phyloP scores from a whole-genome alignment of 2,797 vertebrate species.

The Gouania willdenowi region DNA sequence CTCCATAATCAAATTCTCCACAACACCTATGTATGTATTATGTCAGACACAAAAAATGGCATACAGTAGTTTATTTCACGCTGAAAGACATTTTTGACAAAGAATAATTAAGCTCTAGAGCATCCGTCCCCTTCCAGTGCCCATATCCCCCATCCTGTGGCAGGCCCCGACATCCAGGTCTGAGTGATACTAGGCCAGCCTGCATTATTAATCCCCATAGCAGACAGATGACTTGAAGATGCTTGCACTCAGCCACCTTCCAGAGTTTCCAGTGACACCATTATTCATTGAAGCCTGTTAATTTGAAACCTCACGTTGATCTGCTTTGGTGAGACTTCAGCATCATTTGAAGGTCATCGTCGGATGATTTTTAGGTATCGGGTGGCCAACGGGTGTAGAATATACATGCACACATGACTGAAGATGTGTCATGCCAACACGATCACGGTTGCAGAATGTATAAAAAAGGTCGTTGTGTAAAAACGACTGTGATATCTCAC shows the following conservation, averaged over 20 bases:
- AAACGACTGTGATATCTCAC: conserved; percentile 26
- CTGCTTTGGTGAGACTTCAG: conserved; percentile 14
- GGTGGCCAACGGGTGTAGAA: conserved; percentile 14
- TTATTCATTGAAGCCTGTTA: conserved; percentile 45
- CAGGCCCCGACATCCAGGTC: conserved; percentile 28
- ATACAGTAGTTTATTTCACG: too few relatives aligned
- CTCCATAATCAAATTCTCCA: too few relatives aligned
- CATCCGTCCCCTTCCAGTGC: conserved; percentile 8
- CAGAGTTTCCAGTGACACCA: conserved; percentile 53
- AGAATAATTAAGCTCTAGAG: too few relatives aligned
- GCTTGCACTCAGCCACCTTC: conserved; percentile 42
- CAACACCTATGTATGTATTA: too few relatives aligned
- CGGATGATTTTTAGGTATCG: background rate
- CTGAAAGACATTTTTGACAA: too few relatives aligned
- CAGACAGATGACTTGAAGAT: conserved; percentile 50
- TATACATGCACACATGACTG: too few relatives aligned
- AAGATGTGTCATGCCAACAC: background rate
- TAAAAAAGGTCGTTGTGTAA: too few relatives aligned
- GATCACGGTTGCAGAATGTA: too few relatives aligned
- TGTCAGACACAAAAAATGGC: too few relatives aligned
- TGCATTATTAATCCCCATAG: conserved; percentile 70
- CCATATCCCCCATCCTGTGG: background rate
- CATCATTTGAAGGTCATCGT: conserved; percentile 7
- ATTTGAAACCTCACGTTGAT: conserved; percentile 37
- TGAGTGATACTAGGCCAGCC: conserved; percentile 41